Conservation (phyloP, 2,888 invertebrate genomes). For the Anthrax anthrax region DNA sequence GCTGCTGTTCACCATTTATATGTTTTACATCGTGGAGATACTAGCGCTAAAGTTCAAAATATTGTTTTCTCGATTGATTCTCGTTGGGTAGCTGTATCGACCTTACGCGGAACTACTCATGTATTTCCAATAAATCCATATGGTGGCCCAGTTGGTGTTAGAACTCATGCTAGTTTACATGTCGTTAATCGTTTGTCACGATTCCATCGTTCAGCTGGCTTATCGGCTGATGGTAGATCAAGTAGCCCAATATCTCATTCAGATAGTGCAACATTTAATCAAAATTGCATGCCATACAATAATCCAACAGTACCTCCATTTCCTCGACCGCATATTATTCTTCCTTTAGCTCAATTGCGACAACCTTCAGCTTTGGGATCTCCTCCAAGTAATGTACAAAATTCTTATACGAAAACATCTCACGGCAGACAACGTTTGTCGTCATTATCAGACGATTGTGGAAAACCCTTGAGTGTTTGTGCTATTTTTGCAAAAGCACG, state of each 20-base stretch:
- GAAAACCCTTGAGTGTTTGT: slow-evolving; percentile 58
- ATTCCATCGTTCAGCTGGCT: slow-evolving; percentile 91
- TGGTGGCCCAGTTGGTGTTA: slow-evolving; percentile 77
- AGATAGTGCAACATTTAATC: slow-evolving; percentile 31
- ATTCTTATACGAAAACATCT: slow-evolving; percentile 12
- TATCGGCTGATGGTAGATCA: slow-evolving; percentile 54
- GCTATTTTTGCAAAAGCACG: slow-evolving; percentile 64
- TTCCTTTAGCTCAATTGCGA: slow-evolving; percentile 76
- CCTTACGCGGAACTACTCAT: slow-evolving; percentile 92
- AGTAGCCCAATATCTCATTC: slow-evolving; percentile 48
- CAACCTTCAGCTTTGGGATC: slow-evolving; percentile 40
- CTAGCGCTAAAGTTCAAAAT: slow-evolving; percentile 88
- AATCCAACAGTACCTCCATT: slow-evolving; percentile 88
- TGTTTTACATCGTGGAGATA: slow-evolving; percentile 87
- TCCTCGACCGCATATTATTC: slow-evolving; percentile 65
- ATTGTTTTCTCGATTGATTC: slow-evolving; percentile 85
- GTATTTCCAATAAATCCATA: slow-evolving; percentile 95
- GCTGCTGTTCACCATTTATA: slow-evolving; percentile 92
- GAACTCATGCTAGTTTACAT: slow-evolving; percentile 88
- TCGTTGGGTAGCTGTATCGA: slow-evolving; percentile 93
- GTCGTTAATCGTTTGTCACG: slow-evolving; percentile 88
- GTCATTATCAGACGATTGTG: slow-evolving; percentile 54
- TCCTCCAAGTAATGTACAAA: slow-evolving; percentile 23
- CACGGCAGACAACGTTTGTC: slow-evolving; percentile 53
- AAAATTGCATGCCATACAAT: slow-evolving; percentile 47